Evolutionary conservation across 1,140 invertebrate genomes (phyloP), one percentile per base, ranked within the genome.

Genomic region (Drosophila guanche): DNA sequence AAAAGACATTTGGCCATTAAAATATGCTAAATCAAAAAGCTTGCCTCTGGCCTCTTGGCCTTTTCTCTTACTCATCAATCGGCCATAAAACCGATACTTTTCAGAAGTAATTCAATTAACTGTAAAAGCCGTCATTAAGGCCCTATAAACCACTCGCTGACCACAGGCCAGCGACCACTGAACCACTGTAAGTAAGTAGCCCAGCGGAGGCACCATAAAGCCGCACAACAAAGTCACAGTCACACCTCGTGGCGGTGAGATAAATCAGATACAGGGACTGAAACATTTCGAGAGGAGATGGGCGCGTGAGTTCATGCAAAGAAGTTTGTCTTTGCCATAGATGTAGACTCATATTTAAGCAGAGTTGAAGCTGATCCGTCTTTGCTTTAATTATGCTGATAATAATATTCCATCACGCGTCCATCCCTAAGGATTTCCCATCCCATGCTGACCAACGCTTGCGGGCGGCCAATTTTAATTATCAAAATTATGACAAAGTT

Each of bases 401-500:
- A n/a, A 4, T 5, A 10, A 12, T 8, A 0, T 10, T 22, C 6
- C 2, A 3, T 63, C 60, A 63, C 54, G 43, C 29, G 3, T 5
- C 29, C 22, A 14, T 40, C 22, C 5, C 29, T 16, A 47, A 37
- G 10, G 2, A 3, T 14, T 22, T 58, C 20, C 12, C 10, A 42
- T 43, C 1, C 1, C n/a, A 41, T 41, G 25, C 45, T 55, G 33
- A n/a, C 8, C 48, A 67, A 54, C 33, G 66, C 70, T 78, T 69
- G 52, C 69, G 62, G 74, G 83, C 83, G 83, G 83, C 74, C 81
- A 88, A 76, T 85, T 89, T 89, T 89, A 89, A 85, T 89, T 89
- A 89, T 62, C 84, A 85, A 89, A 89, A 85, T 89, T 89, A 89
- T 89, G 84, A 89, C 84, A 89, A 89, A 89, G 84, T 89, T 85